Percentiles rank a stretch among this genome's conserved stretches.
Evolutionary conservation across 2,888 invertebrate species (phyloP).

Genomic region (Eupithecia subfuscata): DNA sequence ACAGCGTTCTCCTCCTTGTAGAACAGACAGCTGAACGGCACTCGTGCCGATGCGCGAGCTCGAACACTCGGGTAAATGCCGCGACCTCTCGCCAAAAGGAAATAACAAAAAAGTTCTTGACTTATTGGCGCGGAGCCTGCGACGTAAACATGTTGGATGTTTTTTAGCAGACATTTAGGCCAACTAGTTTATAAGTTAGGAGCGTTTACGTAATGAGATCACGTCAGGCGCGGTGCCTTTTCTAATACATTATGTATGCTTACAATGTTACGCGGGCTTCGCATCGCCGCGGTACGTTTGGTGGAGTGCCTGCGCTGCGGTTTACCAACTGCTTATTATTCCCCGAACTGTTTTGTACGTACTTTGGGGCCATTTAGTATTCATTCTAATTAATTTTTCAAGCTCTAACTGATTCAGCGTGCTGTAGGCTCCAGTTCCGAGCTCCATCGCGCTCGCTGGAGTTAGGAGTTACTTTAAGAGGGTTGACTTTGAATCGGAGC

Average conservation of each 20-base stretch:
- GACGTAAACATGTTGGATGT: slow-evolving; percentile 74
- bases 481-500: slow-evolving; percentile 33
- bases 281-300: slow-evolving; percentile 14
- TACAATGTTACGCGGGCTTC: slow-evolving; percentile 26
- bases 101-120: slow-evolving; percentile 75
- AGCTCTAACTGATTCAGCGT: background rate
- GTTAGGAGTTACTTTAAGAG: slow-evolving; percentile 40
- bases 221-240: slow-evolving; percentile 48
- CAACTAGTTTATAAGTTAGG: slow-evolving; percentile 64
- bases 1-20: slow-evolving; percentile 48
- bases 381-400: slow-evolving; percentile 14
- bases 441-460: slow-evolving; percentile 24
- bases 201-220: slow-evolving; percentile 61
- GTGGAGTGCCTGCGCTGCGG: slow-evolving; percentile 13
- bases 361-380: background rate
- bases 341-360: slow-evolving; percentile 5
- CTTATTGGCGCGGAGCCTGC: slow-evolving; percentile 57
- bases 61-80: slow-evolving; percentile 73
- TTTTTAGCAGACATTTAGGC: slow-evolving; percentile 68
- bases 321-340: slow-evolving; percentile 7
- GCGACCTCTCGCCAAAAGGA: slow-evolving; percentile 65
- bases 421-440: background rate
- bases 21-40: slow-evolving; percentile 60
- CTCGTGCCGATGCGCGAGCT: slow-evolving; percentile 72
- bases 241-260: slow-evolving; percentile 37